Evolutionary conservation across 1,140 invertebrate genomes (phyloP), one percentile per base, ranked within the genome.

Genomic region (Trichonephila clavata): DNA sequence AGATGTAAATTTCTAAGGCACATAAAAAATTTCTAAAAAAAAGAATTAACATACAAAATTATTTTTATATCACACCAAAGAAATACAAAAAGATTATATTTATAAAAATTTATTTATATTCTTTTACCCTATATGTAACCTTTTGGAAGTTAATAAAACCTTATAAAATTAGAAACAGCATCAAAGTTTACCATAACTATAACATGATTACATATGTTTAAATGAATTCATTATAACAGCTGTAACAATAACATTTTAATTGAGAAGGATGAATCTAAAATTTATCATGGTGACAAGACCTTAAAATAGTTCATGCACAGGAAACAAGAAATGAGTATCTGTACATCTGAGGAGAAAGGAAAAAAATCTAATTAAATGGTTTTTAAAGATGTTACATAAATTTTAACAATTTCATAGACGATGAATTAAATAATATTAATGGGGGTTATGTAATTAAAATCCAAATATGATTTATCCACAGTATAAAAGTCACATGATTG

Each of bases 401-500:
- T 68, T 24, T 50, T 50, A 50, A 10, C 10, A 50, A 50, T 61
- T 61, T 61, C 14, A 32, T 77, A 16, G 24, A 77, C 16, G 68
- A 39, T 77, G 39, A 77, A 77, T 77, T 16, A 32, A 77, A 27
- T 32, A 39, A 39, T 14, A 18, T 77, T 16, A 16, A 32, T 77
- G 16, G 18, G 24, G 20, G 32, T 27, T 39, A 13, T 50, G 24
- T 32, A 77, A 77, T 39, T 83, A 83, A 57, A 83, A 57, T 83
- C 43, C 21, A 83, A 83, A 83, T n/a, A 7, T 59, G 50, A 83
- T 83, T n/a, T 59, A 81, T 81, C 43, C 20, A 57, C 18, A 59
- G 20, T 83, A 83, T 83, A 83, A n/a, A 83, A 83, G 43, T 57
- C 50, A 83, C 20, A 83, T 83, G 39, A 50, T 83, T 24, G 50